phyloP scores from a whole-genome alignment of 1,140 invertebrate genomes.

The Ceratina calcarata region DNA sequence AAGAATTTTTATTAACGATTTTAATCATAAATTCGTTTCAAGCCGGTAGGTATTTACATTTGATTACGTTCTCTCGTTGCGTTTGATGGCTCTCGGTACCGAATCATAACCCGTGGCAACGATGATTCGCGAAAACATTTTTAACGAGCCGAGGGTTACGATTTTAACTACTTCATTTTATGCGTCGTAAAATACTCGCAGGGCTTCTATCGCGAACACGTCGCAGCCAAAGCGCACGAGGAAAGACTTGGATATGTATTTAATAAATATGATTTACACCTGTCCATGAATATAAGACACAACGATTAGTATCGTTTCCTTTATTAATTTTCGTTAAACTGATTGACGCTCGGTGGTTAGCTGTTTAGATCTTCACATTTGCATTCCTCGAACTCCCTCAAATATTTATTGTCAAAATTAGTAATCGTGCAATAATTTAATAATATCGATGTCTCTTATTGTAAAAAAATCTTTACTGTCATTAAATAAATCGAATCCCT shows the following conservation, averaged over 20 bases:
- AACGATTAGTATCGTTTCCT: background rate
- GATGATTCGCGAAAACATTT: constrained; percentile 11
- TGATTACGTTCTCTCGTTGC: background rate
- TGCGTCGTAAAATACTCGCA: constrained; percentile 4
- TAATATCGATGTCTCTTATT: no score
- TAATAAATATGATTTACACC: background rate
- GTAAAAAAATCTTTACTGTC: no score
- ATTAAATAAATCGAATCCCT: no score
- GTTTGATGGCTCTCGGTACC: no score
- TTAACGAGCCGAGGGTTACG: background rate
- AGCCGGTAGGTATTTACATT: background rate
- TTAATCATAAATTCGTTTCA: background rate
- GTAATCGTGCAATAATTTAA: background rate
- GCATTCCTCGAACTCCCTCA: background rate
- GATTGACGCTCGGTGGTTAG: background rate
- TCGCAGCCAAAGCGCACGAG: background rate
- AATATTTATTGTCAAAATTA: background rate
- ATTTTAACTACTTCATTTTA: constrained; percentile 16
- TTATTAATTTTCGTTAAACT: background rate
- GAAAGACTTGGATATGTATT: no score
- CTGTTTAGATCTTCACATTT: no score
- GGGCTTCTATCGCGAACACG: constrained; percentile 9
- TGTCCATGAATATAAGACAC: background rate
- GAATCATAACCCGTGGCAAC: no score
- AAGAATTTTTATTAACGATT: background rate